phyloP scores from a whole-genome alignment of 2,888 invertebrate genomes.

The Graphium colonna region DNA sequence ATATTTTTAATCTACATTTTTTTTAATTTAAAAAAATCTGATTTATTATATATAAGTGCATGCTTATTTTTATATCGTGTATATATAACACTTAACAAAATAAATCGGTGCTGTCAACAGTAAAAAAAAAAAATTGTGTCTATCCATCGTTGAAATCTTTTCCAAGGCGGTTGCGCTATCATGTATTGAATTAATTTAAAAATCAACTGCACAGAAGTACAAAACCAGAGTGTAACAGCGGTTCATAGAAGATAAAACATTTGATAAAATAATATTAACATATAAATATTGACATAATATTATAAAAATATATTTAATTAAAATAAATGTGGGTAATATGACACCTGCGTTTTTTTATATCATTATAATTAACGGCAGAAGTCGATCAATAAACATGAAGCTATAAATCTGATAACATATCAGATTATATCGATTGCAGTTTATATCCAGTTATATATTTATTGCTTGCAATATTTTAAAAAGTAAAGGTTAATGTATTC shows the following conservation, averaged over 20 bases:
- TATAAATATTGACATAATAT: conserved; percentile 4
- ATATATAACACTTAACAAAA: too few relatives aligned
- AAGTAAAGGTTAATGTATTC: background rate
- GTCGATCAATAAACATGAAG: background rate
- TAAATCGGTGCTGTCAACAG: too few relatives aligned
- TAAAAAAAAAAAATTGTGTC: too few relatives aligned
- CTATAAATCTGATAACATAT: background rate
- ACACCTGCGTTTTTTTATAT: background rate
- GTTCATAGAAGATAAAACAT: too few relatives aligned
- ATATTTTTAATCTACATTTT: too few relatives aligned
- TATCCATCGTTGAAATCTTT: conserved; percentile 50
- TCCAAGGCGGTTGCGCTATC: conserved; percentile 20
- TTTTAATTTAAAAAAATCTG: too few relatives aligned
- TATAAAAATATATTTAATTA: background rate
- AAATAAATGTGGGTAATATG: too few relatives aligned
- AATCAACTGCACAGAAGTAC: too few relatives aligned
- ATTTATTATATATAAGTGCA: too few relatives aligned
- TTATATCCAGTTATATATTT: background rate
- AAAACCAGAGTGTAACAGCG: too few relatives aligned
- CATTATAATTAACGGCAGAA: background rate
- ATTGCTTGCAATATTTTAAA: background rate
- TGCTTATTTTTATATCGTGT: too few relatives aligned
- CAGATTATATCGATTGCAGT: background rate
- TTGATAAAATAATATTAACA: background rate
- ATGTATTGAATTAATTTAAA: too few relatives aligned